Conservation (phyloP, 2,797 vertebrate genomes). For the Phaenicophaeus curvirostris region DNA sequence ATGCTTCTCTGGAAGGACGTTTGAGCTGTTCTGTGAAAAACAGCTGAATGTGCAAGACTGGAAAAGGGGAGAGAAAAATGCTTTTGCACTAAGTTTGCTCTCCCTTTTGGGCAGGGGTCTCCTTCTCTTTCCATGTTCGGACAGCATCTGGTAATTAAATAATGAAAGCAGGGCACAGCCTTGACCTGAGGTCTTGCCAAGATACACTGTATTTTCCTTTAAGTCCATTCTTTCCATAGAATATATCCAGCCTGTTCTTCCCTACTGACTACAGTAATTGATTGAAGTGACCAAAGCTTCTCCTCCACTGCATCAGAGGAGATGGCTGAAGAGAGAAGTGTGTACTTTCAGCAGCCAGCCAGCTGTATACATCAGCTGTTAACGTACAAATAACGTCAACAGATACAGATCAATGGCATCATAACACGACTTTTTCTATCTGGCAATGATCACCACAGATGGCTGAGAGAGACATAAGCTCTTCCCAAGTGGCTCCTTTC, state of each 20-base stretch:
- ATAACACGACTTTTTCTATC: neutral
- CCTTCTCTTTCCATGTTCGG: neutral
- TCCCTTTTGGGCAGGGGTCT: neutral
- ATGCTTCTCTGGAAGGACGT: neutral
- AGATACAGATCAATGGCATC: slow-evolving; percentile 50
- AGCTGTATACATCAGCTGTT: slow-evolving; percentile 39
- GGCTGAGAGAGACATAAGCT: slow-evolving; percentile 21
- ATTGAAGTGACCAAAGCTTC: neutral
- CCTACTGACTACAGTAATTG: neutral
- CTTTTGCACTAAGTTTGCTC: neutral
- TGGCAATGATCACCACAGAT: slow-evolving; percentile 46
- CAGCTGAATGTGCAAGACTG: neutral
- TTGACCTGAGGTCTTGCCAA: neutral
- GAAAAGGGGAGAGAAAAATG: neutral
- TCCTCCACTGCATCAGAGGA: neutral
- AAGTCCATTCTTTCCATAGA: neutral
- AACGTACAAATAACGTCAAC: neutral
- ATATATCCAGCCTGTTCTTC: neutral
- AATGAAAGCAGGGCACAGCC: neutral
- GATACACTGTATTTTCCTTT: neutral
- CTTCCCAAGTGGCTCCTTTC: slow-evolving; percentile 31
- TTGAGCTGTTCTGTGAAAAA: neutral
- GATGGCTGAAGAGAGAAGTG: neutral
- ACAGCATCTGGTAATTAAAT: neutral
- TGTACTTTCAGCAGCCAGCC: neutral